A percentile compares a stretch with the other conserved stretches of the same genome.
Conservation (phyloP, 2,888 invertebrate species). For the Pterobdella sp. region DNA sequence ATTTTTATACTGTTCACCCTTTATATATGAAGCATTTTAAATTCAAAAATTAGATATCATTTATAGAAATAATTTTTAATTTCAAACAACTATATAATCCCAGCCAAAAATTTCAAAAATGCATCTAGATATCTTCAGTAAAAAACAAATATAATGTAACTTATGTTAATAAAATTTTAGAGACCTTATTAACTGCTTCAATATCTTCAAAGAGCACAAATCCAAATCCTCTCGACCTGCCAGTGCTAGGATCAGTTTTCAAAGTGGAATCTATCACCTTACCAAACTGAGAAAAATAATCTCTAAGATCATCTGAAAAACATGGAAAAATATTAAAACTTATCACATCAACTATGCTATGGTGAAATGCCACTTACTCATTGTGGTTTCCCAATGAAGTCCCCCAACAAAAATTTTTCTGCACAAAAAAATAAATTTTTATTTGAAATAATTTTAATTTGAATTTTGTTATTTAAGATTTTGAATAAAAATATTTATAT, state of each 20-base stretch:
- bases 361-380: conserved; percentile 67
- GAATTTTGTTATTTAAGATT: not conserved
- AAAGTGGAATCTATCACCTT: conserved; percentile 92
- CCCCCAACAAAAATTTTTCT: conserved; percentile 95
- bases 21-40: not conserved
- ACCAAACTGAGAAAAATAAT: conserved; percentile 86
- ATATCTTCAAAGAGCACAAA: conserved; percentile 86
- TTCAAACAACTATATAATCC: not conserved
- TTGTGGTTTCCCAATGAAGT: conserved; percentile 94
- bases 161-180: not conserved
- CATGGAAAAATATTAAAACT: not conserved
- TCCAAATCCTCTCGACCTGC: conserved; percentile 88
- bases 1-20: not conserved
- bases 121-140: not conserved
- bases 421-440: conserved; percentile 42
- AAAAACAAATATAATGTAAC: not conserved
- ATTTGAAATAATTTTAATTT: not conserved
- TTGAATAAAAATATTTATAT: conserved; percentile 4
- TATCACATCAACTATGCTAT: not conserved
- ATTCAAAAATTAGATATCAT: not conserved
- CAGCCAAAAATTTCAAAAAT: not conserved
- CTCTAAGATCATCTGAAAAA: conserved; percentile 79
- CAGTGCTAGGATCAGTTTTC: conserved; percentile 90
- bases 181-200: conserved; percentile 85
- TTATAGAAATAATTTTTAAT: not conserved